Percentiles rank a stretch among this genome's conserved stretches.
Evolutionary conservation across 1,140 invertebrate species (phyloP).

Genomic region (Brachionus manjavacas): DNA sequence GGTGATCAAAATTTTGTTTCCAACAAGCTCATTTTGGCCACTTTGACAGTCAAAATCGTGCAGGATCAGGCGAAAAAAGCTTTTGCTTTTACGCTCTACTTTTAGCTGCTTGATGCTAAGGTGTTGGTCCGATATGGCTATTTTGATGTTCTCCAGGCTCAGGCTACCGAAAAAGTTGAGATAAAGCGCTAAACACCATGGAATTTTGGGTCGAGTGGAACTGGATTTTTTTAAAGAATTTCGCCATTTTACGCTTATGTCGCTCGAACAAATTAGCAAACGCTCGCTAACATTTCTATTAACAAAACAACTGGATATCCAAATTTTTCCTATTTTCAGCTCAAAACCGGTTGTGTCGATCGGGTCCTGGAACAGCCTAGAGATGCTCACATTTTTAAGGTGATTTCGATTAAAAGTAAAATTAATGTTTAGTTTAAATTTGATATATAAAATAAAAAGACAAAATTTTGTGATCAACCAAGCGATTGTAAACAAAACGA

Average conservation of each 20-base stretch:
- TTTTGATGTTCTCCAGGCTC: background rate
- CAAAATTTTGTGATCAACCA: background rate
- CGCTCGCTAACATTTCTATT: constrained; percentile 8
- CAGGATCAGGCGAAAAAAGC: background rate
- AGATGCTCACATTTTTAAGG: background rate
- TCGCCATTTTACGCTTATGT: background rate
- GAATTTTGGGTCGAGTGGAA: background rate
- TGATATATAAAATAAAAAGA: background rate
- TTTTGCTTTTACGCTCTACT: background rate
- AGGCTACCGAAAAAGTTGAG: background rate
- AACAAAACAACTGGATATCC: constrained; percentile 21
- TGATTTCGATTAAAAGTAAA: constrained; percentile 29
- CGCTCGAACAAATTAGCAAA: background rate
- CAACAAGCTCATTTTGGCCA: background rate
- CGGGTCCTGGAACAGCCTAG: background rate
- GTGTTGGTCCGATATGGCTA: background rate
- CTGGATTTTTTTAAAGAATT: background rate
- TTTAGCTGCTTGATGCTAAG: background rate
- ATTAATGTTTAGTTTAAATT: constrained; percentile 8
- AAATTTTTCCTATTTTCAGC: background rate
- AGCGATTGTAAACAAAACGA: background rate
- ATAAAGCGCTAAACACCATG: background rate
- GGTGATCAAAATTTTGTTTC: background rate
- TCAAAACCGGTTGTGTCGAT: background rate
- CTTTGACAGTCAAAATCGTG: background rate